phyloP scores from a whole-genome alignment of 2,113 vertebrate genomes.

The Platichthys stellatus region DNA sequence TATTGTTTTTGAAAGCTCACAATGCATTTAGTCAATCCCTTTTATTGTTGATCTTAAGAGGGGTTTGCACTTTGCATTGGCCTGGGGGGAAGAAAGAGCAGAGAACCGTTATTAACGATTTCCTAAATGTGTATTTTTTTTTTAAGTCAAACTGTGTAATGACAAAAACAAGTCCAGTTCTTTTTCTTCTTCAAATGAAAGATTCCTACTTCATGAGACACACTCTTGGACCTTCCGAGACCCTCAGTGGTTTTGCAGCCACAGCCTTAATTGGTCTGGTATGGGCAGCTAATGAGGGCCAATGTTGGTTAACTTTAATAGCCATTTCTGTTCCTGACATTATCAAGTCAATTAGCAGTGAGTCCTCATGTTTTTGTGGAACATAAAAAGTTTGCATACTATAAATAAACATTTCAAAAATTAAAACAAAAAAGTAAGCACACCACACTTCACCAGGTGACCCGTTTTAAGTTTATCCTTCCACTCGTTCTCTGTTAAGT shows the following conservation, averaged over 20 bases:
- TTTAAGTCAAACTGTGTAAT: background rate
- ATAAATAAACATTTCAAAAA: too few relatives aligned
- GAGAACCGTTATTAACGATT: background rate
- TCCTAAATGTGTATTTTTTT: background rate
- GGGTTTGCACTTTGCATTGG: background rate
- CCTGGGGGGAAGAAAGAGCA: background rate
- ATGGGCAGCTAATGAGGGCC: background rate
- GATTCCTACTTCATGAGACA: too few relatives aligned
- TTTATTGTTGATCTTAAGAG: background rate
- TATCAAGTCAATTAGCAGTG: background rate
- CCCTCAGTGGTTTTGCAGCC: background rate
- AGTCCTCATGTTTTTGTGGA: background rate
- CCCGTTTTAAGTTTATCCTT: too few relatives aligned
- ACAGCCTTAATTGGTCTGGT: background rate
- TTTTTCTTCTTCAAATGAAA: background rate
- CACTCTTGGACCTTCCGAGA: background rate
- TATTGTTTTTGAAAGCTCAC: background rate
- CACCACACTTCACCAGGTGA: too few relatives aligned
- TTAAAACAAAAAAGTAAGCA: too few relatives aligned
- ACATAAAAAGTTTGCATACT: background rate
- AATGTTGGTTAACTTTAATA: too few relatives aligned
- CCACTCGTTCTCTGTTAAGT: too few relatives aligned
- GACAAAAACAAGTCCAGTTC: background rate
- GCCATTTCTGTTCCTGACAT: too few relatives aligned
- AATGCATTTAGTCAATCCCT: slow-evolving; percentile 10